Evolutionary conservation across 2,113 vertebrate species (phyloP), one percentile per base, ranked within the genome.

Genomic region (Donacobius atricapilla): DNA sequence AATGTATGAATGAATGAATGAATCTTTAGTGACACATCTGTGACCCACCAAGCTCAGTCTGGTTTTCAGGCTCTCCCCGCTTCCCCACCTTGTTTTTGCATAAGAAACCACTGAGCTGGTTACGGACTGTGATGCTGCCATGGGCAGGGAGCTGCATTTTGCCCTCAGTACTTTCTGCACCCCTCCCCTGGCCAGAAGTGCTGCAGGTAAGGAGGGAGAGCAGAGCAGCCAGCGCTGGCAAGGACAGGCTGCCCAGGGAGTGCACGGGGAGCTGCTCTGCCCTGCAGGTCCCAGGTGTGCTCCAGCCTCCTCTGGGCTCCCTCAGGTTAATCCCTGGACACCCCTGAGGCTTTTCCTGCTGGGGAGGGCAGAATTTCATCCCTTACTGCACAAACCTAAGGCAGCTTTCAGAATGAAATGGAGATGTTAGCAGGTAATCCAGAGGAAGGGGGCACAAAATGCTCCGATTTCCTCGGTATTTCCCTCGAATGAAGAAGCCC

Each of bases 351-450:
- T 73, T n/a, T 71, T 63, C 51, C 69, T 80, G 15, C 45, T 54
- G 45, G 53, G 10, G 69, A 69, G 1, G 4, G 15, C 25, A 4
- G 18, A 31, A 44, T 89, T 95, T 53, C 33, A 61, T 82, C 89
- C 72, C 69, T 12, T 56, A 6, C 27, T 27, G 12, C 28, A 18
- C 40, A 76, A 80, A 85, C 12, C 63, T 27, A 8, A 40, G 63
- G 68, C 44, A 60, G 76, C 72, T 75, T 81, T 78, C 6, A 11
- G 44, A 83, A 30, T 68, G 93, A 95, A 96, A 93, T 51, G 64
- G 96, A 94, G 93, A 94, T 81, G 72, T 78, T 70, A 84, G 90
- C 47, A 63, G 68, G 89, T 71, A 95, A 87, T 75, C 86, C 86
- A 35, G 28, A 89, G 86, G 88, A 78, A 66, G 3, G 80, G 76